A percentile compares a stretch with the other conserved stretches of the same genome.
Evolutionary conservation across 2,113 vertebrate genomes (phyloP).

Genomic region (Oophaga pumilio): DNA sequence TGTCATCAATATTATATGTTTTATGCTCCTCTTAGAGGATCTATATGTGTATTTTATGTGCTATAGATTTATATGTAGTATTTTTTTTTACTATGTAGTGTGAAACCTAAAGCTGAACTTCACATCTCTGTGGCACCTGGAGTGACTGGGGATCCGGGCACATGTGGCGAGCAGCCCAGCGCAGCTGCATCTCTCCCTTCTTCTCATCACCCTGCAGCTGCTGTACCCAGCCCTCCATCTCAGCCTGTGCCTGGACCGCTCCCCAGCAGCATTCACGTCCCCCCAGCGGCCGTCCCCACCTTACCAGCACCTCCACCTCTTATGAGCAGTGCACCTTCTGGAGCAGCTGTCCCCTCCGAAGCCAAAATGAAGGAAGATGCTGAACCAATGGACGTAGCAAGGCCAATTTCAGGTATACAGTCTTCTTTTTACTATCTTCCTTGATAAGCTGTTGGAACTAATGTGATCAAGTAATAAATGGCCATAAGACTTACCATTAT

Average conservation of each 20-base stretch:
- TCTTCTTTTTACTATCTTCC: neutral
- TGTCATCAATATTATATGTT: neutral
- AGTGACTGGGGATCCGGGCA: slow-evolving; percentile 86
- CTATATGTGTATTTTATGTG: too few species aligned
- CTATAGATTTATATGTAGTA: neutral
- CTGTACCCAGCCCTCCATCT: slow-evolving; percentile 82
- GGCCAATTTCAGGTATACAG: slow-evolving; percentile 75
- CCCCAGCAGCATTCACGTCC: slow-evolving; percentile 77
- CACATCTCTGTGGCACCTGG: slow-evolving; percentile 90
- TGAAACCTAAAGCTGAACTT: slow-evolving; percentile 91
- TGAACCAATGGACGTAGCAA: slow-evolving; percentile 84
- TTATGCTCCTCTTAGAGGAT: too few species aligned
- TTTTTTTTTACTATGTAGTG: slow-evolving; percentile 70
- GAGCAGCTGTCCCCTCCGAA: slow-evolving; percentile 80
- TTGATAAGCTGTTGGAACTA: neutral
- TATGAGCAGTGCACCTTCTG: slow-evolving; percentile 79
- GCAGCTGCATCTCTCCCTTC: slow-evolving; percentile 72
- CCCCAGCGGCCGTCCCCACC: slow-evolving; percentile 81
- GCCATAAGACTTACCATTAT: too few species aligned
- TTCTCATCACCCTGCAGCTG: slow-evolving; percentile 84
- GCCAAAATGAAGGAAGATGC: slow-evolving; percentile 91
- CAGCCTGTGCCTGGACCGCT: slow-evolving; percentile 82
- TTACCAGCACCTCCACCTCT: slow-evolving; percentile 82
- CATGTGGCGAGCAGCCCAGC: slow-evolving; percentile 81
- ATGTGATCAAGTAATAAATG: too few species aligned